Conservation (phyloP, 2,888 invertebrate genomes). For the Mythimna loreyi region DNA sequence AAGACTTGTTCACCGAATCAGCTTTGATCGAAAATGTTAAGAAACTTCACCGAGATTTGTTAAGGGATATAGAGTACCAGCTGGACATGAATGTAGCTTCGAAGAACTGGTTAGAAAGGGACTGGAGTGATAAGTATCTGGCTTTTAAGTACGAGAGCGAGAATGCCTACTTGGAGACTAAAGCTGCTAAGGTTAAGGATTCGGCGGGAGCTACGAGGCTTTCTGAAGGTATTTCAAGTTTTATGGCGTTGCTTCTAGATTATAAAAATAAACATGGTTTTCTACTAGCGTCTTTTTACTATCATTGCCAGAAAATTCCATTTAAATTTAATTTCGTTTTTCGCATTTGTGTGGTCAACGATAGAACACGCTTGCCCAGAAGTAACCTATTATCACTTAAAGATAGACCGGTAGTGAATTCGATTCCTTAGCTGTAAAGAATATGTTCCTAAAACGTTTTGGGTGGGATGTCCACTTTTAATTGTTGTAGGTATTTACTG, state of each 20-base stretch:
- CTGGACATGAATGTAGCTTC: conserved; percentile 93
- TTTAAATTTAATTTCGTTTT: too few species aligned
- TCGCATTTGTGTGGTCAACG: too few species aligned
- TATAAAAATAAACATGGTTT: background rate
- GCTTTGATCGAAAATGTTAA: conserved; percentile 93
- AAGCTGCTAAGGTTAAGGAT: conserved; percentile 93
- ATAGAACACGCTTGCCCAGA: too few species aligned
- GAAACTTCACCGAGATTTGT: conserved; percentile 91
- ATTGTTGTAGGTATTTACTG: too few species aligned
- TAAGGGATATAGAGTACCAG: conserved; percentile 93
- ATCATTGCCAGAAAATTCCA: too few species aligned
- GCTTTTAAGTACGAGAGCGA: conserved; percentile 94
- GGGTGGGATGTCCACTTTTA: too few species aligned
- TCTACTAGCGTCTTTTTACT: too few species aligned
- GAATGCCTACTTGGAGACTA: conserved; percentile 93
- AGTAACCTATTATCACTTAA: too few species aligned
- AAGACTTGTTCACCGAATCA: conserved; percentile 93
- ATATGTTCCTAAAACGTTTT: too few species aligned
- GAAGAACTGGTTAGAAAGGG: conserved; percentile 95
- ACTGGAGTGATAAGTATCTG: conserved; percentile 97
- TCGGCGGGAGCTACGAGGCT: conserved; percentile 95
- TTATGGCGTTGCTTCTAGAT: background rate
- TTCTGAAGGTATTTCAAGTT: conserved; percentile 88
- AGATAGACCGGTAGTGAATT: too few species aligned
- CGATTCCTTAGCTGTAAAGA: too few species aligned